Percentiles rank a stretch among this genome's conserved stretches.
phyloP scores from a whole-genome alignment of 2,797 vertebrate genomes.

The Delichon dasypus region DNA sequence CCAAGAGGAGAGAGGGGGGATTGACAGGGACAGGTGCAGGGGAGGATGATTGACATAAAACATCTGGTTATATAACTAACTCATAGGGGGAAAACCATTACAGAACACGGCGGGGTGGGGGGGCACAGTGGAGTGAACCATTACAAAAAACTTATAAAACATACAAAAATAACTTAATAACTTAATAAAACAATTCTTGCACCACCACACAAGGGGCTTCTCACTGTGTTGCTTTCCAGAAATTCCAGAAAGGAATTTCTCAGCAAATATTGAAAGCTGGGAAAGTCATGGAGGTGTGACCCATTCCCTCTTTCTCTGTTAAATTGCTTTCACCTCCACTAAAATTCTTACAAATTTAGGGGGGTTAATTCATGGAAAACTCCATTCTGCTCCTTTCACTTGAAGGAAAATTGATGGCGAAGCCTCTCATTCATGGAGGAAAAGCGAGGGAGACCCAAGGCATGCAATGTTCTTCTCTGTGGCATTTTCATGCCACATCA shows the following conservation, averaged over 20 bases:
- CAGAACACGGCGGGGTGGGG: too few relatives aligned
- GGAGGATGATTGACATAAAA: too few relatives aligned
- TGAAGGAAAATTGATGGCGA: neutral
- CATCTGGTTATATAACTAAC: too few relatives aligned
- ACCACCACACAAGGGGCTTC: too few relatives aligned
- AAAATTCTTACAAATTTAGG: neutral
- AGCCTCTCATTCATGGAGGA: neutral
- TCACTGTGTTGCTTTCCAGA: neutral
- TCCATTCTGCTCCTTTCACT: neutral
- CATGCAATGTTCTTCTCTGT: neutral
- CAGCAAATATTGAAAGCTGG: neutral
- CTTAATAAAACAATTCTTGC: too few relatives aligned
- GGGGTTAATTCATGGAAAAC: neutral
- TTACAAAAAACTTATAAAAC: too few relatives aligned
- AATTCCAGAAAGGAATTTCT: neutral
- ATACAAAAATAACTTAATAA: too few relatives aligned
- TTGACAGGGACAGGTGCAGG: too few relatives aligned
- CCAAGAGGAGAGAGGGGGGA: too few relatives aligned
- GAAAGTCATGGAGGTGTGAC: neutral
- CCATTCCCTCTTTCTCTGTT: neutral
- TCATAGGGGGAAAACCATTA: too few relatives aligned
- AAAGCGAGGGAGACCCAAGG: neutral
- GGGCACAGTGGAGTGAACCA: too few relatives aligned
- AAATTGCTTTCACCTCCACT: neutral
- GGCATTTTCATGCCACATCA: neutral